phyloP scores from a whole-genome alignment of 2,797 vertebrate species.

The Agapornis canus region DNA sequence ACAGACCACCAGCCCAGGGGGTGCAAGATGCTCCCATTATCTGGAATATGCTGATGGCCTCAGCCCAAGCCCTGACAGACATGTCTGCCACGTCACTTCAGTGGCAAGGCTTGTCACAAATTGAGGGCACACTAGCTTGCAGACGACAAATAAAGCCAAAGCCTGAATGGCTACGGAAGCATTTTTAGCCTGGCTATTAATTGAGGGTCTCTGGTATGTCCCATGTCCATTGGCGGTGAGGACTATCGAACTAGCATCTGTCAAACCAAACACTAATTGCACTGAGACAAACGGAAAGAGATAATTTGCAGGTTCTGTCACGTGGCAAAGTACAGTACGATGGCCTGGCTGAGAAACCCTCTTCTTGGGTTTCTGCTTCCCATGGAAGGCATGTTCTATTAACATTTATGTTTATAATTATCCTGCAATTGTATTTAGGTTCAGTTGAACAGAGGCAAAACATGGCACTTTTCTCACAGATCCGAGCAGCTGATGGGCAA shows the following conservation, averaged over 20 bases:
- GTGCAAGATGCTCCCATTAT: conserved; percentile 48
- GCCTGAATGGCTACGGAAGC: neutral
- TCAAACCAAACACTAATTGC: conserved; percentile 41
- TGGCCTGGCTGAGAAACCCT: conserved; percentile 48
- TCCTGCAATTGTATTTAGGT: conserved; percentile 84
- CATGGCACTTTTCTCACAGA: conserved; percentile 93
- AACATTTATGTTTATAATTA: conserved; percentile 96
- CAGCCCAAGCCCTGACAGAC: conserved; percentile 56
- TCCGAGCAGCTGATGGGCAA: conserved; percentile 93
- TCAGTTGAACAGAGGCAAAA: conserved; percentile 83
- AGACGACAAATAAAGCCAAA: conserved; percentile 38
- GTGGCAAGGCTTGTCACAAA: conserved; percentile 56
- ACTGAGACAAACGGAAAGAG: conserved; percentile 36
- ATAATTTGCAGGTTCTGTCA: conserved; percentile 58
- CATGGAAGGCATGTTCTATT: conserved; percentile 80
- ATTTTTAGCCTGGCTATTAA: conserved; percentile 28
- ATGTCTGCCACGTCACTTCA: conserved; percentile 57
- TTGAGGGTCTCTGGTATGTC: conserved; percentile 24
- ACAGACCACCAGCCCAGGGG: conserved; percentile 36
- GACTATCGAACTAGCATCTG: conserved; percentile 35
- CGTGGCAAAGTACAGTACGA: conserved; percentile 10
- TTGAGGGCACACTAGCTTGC: conserved; percentile 36
- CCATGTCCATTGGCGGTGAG: neutral
- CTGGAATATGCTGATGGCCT: conserved; percentile 48
- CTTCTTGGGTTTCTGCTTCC: conserved; percentile 47